phyloP scores from a whole-genome alignment of 2,113 vertebrate species.

The Mugil cephalus region DNA sequence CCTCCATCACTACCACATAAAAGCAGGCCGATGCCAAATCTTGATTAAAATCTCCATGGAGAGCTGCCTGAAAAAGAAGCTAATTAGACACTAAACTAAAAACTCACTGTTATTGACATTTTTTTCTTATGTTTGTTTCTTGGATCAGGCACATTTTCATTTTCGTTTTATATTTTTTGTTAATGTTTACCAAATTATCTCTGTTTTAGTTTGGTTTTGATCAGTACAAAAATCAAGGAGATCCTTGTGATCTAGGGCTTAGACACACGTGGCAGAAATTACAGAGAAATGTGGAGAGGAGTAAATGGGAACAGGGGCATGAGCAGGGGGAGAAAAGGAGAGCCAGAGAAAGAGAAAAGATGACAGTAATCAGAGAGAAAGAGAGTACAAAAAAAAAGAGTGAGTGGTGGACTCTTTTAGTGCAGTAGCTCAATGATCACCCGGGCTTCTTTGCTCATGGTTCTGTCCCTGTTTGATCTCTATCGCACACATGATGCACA shows the following conservation, averaged over 20 bases:
- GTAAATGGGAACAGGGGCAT: conserved; percentile 10
- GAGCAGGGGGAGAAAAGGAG: conserved; percentile 8
- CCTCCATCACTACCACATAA: conserved; percentile 61
- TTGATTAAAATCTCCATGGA: conserved; percentile 83
- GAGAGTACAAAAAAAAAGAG: conserved; percentile 13
- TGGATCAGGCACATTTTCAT: conserved; percentile 9
- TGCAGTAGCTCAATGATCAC: conserved; percentile 48
- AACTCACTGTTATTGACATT: conserved; percentile 40
- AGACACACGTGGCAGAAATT: conserved; percentile 43
- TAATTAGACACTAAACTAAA: conserved; percentile 74
- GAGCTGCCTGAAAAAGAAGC: conserved; percentile 64
- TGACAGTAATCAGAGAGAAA: conserved; percentile 4
- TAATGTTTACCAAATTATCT: conserved; percentile 29
- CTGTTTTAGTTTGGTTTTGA: conserved; percentile 50
- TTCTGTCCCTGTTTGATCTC: conserved; percentile 60
- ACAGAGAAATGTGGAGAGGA: conserved; percentile 22
- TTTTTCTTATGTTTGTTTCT: conserved; percentile 22
- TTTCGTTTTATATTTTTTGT: conserved; percentile 23
- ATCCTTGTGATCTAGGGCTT: conserved; percentile 23
- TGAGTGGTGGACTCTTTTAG: conserved; percentile 39
- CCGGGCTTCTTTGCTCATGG: conserved; percentile 32
- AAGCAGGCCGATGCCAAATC: conserved; percentile 73
- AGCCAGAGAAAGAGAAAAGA: conserved; percentile 18
- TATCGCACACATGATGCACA: conserved; percentile 33
- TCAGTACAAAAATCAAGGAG: conserved; percentile 47